phyloP scores from a whole-genome alignment of 2,113 vertebrate species.

The Ciconia stormi region DNA sequence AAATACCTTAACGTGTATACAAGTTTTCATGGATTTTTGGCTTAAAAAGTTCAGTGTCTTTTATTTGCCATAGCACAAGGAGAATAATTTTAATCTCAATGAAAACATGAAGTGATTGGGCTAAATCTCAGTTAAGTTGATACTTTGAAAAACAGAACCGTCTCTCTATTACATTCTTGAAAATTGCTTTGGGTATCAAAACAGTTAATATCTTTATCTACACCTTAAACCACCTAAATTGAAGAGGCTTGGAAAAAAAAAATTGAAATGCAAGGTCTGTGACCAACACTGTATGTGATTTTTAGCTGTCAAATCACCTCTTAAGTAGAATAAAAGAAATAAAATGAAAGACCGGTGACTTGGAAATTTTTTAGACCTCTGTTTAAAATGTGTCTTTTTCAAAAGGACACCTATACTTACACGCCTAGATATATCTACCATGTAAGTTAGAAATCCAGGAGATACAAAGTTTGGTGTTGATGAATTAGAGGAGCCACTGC shows the following conservation, averaged over 20 bases:
- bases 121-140: background rate
- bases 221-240: background rate
- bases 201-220: background rate
- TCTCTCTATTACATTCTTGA: background rate
- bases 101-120: background rate
- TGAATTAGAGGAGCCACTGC: background rate
- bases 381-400: background rate
- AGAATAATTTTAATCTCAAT: background rate
- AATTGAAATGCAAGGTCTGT: background rate
- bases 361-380: background rate
- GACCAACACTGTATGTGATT: background rate
- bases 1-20: background rate
- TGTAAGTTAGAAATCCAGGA: background rate
- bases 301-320: background rate
- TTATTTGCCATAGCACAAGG: background rate
- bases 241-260: background rate
- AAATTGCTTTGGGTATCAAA: background rate
- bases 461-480: background rate
- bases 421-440: background rate
- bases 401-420: background rate
- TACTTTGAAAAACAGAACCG: background rate
- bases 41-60: background rate
- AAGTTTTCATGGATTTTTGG: background rate
- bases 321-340: background rate
- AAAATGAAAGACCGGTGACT: background rate